Base-by-base conservation (phyloP, 1,140 invertebrate species). In the Odontomachus brunneus region DNA sequence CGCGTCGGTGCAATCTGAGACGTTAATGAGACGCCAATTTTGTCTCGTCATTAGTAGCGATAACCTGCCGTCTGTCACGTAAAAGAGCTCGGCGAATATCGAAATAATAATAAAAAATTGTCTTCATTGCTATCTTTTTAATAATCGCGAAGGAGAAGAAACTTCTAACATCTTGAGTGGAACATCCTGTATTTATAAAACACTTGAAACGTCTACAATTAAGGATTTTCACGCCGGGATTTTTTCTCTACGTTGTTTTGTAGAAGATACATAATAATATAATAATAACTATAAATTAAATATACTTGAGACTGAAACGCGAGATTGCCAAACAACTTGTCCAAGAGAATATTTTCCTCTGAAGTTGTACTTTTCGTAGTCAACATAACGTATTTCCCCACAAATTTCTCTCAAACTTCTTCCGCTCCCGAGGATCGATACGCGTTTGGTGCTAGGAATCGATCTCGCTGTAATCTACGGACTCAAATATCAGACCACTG, bases 401-500 rank as follows among this genome's bases (percentile, higher is more conserved):
- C n/a, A 7, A 5, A 12, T 15, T 11, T 44, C 9, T 44, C 29
- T 12, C 49, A 44, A 69, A 59, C 57, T 69, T 7, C 48, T 66
- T 53, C n/a, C 0, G 60, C 19, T 26, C n/a, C n/a, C 29, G 19
- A 5, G 22, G 53, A 19, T 75, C 69, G 71, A 65, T 65, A 63
- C 19, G 3, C 17, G 71, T n/a, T 22, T 12, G 12, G 15, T 15
- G 26, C 57, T 65, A 67, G 59, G 17, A 38, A 63, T 26, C 48
- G 48, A 69, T 72, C 26, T 51, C 26, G 22, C 38, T 17, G n/a
- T 57, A 48, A 76, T 65, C 59, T 15, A 49, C n/a, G 12, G 48
- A 65, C 24, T 26, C 72, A 33, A n/a, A 82, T 74, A 86, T 62
- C 62, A 19, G 55, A 51, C 24, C 57, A 51, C 83, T 72, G 76